Base-by-base conservation (phyloP, 2,113 vertebrate species). In the Triplophysa siluroides region DNA sequence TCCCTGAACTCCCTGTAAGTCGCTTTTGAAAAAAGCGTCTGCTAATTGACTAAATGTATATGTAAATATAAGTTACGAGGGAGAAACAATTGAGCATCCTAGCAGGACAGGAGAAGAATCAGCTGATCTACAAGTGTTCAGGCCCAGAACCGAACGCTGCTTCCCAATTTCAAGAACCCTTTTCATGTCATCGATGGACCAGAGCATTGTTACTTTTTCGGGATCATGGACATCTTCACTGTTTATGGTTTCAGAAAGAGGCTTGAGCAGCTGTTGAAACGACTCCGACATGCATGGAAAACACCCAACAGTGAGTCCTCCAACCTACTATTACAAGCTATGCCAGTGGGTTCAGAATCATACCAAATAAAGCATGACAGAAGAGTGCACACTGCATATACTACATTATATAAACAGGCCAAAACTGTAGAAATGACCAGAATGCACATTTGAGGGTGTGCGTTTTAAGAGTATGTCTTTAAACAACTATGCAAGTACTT, bases 161-260 rank as follows among this genome's bases (percentile, higher is more conserved):
- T 26, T 26, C 26, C 26, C 26, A 26, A 26, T 26, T 26, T 26
- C 26, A 26, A 26, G 26, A 26, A 26, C 26, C 26, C 26, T 26
- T 26, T 26, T 26, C 26, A 26, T 26, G 26, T 26, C 26, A 26
- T 26, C 2, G 26, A 26, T 26, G 26, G 26, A 26, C 26, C 26
- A 26, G 26, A 26, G 26, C 26, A 26, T 1, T 26, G 26, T 26
- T 96, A 96, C 86, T 96, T 96, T 75, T 82, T 97, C 1, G 95
- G 96, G 70, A 93, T 97, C 43, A 93, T 97, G 52, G 96, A 97
- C 86, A 92, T 97, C 79, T 93, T 95, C 82, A 97, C 95, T 0
- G 94, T 95, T 41, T 97, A 96, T 70, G 85, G 92, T 76, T 91
- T 94, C 73, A 93, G 86, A 84, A 97, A 96, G 85, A 90, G 88